Evolutionary conservation across 2,113 vertebrate genomes (phyloP).

Genomic region (Budorcas taxicolor): DNA sequence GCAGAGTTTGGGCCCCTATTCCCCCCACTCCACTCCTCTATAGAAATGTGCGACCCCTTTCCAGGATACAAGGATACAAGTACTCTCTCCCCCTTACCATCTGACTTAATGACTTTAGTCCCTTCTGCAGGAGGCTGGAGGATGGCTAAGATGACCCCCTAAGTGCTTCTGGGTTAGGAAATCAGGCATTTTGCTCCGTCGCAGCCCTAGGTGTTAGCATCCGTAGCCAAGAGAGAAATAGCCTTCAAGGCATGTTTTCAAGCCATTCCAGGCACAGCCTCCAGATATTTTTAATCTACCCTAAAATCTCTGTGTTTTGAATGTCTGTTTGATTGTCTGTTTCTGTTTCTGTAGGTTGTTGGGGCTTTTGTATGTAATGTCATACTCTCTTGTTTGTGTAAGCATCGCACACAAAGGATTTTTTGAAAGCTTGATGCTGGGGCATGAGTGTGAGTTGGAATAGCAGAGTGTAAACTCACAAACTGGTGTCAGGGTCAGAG

Average conservation of each 20-base stretch:
- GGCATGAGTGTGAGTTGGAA: not conserved
- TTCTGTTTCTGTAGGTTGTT: not conserved
- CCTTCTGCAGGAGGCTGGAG: not conserved
- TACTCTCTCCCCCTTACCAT: no score
- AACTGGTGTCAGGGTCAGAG: not conserved
- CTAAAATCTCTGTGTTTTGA: not conserved
- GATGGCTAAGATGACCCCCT: not conserved
- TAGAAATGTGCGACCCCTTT: not conserved
- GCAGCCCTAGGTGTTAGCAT: not conserved
- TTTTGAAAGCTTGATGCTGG: not conserved
- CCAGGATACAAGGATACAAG: accelerated
- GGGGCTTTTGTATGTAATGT: not conserved
- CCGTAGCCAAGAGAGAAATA: not conserved
- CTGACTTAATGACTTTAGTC: not conserved
- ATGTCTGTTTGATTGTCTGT: not conserved
- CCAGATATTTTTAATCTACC: not conserved
- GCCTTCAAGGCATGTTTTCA: not conserved
- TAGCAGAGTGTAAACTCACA: not conserved
- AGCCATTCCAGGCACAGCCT: not conserved
- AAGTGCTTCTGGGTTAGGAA: not conserved
- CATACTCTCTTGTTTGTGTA: not conserved
- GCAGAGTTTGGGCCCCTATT: not conserved
- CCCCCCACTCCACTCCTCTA: not conserved
- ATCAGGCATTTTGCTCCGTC: accelerated
- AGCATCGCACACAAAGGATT: not conserved